Percentiles rank a stretch among this genome's conserved stretches.
Conservation (phyloP, 1,140 invertebrate genomes). For the Orchestia grillus region DNA sequence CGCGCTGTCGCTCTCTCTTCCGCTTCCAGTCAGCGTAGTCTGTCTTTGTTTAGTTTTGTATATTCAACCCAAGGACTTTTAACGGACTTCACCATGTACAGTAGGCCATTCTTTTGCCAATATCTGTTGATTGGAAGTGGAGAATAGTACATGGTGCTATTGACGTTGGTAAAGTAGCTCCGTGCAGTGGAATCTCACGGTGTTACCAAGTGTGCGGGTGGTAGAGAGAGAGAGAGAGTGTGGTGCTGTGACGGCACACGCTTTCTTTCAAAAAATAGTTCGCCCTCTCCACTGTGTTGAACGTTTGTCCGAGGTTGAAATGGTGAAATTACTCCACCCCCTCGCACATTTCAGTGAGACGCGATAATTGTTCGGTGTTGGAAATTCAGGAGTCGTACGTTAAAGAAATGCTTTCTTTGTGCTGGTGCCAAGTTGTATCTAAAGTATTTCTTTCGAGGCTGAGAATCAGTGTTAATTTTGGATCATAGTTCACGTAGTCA, state of each 20-base stretch:
- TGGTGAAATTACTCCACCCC: neutral
- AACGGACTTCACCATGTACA: neutral
- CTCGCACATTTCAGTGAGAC: too few relatives aligned
- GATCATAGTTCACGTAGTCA: too few relatives aligned
- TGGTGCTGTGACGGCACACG: neutral
- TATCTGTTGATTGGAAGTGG: neutral
- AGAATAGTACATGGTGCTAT: neutral
- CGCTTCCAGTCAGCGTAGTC: neutral
- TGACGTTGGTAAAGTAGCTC: neutral
- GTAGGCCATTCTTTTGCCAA: neutral
- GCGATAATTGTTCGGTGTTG: too few relatives aligned
- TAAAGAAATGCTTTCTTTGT: too few relatives aligned
- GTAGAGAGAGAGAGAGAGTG: too few relatives aligned
- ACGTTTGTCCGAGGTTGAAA: neutral
- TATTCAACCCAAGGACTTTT: neutral
- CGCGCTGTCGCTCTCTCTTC: neutral
- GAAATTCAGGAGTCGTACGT: too few relatives aligned
- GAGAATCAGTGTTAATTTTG: too few relatives aligned
- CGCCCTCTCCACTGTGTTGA: neutral
- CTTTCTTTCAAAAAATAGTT: neutral
- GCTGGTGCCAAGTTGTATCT: too few relatives aligned
- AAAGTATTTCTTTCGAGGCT: too few relatives aligned
- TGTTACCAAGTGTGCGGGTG: neutral
- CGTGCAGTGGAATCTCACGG: neutral
- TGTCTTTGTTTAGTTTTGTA: neutral